Evolutionary conservation across 2,797 vertebrate genomes (phyloP).

Genomic region (Thalassophryne amazonica): DNA sequence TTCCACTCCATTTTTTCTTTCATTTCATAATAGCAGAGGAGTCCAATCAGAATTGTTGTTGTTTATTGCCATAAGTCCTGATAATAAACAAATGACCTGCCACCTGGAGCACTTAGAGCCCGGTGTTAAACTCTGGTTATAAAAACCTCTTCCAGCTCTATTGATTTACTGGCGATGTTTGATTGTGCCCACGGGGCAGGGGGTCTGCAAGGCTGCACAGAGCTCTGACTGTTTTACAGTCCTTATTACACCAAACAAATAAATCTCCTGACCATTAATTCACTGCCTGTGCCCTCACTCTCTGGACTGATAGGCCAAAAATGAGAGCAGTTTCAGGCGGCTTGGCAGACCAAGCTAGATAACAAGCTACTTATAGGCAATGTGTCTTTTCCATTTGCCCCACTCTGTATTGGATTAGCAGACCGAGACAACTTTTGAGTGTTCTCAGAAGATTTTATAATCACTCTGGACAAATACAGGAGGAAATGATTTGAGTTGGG

Average conservation of each 20-base stretch:
- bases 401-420: slow-evolving; percentile 68
- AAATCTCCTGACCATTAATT: slow-evolving; percentile 85
- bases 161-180: slow-evolving; percentile 87
- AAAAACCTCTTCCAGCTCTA: slow-evolving; percentile 84
- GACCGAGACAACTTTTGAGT: slow-evolving; percentile 68
- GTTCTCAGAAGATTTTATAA: slow-evolving; percentile 72
- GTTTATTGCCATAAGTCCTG: slow-evolving; percentile 87
- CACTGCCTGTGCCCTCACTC: slow-evolving; percentile 65
- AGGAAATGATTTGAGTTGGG: slow-evolving; percentile 72
- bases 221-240: slow-evolving; percentile 85
- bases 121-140: slow-evolving; percentile 83
- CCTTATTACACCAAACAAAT: slow-evolving; percentile 86
- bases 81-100: slow-evolving; percentile 87
- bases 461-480: slow-evolving; percentile 53
- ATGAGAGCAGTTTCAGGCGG: slow-evolving; percentile 62
- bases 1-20: slow-evolving; percentile 43
- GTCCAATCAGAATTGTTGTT: slow-evolving; percentile 75
- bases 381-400: slow-evolving; percentile 50
- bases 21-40: slow-evolving; percentile 58
- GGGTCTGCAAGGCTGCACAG: slow-evolving; percentile 77
- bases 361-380: slow-evolving; percentile 57
- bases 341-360: slow-evolving; percentile 47
- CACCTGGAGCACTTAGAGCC: slow-evolving; percentile 84
- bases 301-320: slow-evolving; percentile 69
- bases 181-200: slow-evolving; percentile 85